phyloP scores from a whole-genome alignment of 1,140 invertebrate species.

The Lithobius niger region DNA sequence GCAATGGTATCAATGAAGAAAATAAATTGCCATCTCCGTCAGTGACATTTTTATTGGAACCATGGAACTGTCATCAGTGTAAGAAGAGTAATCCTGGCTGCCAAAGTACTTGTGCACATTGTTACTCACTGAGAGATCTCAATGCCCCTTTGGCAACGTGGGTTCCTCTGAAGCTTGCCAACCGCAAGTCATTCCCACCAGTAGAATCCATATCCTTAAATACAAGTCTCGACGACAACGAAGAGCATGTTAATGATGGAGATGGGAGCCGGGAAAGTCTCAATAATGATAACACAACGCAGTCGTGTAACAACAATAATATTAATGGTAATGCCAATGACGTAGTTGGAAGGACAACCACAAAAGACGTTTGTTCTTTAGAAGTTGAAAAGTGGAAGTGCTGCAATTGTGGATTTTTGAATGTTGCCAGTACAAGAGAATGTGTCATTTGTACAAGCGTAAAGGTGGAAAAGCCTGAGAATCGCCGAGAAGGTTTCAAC shows the following conservation, averaged over 20 bases:
- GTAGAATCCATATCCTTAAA: neutral
- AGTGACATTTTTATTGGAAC: neutral
- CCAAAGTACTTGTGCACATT: conserved; percentile 1
- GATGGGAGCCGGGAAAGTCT: neutral
- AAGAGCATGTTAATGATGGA: neutral
- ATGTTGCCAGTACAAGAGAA: conserved; percentile 20
- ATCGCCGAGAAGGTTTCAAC: neutral
- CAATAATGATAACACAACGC: neutral
- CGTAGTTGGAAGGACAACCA: neutral
- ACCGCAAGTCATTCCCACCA: neutral
- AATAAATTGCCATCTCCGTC: neutral
- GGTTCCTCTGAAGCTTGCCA: neutral
- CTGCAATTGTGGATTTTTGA: conserved; percentile 17
- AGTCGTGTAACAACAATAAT: neutral
- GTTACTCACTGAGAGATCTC: neutral
- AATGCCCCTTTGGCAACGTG: neutral
- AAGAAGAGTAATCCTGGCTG: neutral
- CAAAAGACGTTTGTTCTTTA: neutral
- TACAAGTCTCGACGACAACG: neutral
- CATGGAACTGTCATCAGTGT: conserved; percentile 8
- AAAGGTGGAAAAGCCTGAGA: neutral
- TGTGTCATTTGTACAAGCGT: conserved; percentile 20
- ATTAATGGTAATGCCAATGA: neutral
- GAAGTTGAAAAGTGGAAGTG: conserved; percentile 20
- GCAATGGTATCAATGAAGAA: neutral